Evolutionary conservation across 2,797 vertebrate genomes (phyloP), one percentile per base, ranked within the genome.

Genomic region (Toxotes lorentzi): DNA sequence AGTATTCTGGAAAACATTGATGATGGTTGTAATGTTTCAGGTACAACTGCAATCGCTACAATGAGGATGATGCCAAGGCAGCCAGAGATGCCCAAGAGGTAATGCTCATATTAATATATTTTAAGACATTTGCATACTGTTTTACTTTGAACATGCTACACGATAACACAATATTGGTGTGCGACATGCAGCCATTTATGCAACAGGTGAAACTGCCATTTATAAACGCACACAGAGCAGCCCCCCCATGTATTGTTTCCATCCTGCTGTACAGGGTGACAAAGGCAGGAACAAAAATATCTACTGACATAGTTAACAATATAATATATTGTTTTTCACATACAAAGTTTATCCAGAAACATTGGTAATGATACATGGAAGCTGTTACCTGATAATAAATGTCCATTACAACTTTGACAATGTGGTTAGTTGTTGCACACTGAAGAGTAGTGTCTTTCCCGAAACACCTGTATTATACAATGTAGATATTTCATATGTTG

Each of bases 31-130:
- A 78, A 67, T 1, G 1, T 84, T 76, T 78, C 86, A 99, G 98
- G 98, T 99, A 99, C 95, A 99, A 99, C 94, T 99, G 98, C 93
- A 99, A 99, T 94, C 97, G 98, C 90, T 99, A 99, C 93, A 99
- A 99, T 83, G 98, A 99, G 95, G 98, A 99, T 86, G 98, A 99
- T 91, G 98, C 98, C 86, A 99, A 99, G 94, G 98, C 98, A 87
- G 98, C 98, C 79, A 96, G 98, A 92, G 98, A 99, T 86, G 98
- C 98, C 59, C 98, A 99, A 93, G 98, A 99, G 97, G 98, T 99
- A 93, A 94, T 60, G 7, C 3, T 50, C 17, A 4, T 27, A 12
- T 4, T 27, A 3, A 64, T 68, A 30, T 1, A n/a, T 23, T 75
- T 30, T 13, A 16, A 40, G 61, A 16, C 13, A 2, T 59, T 24